These are phyloP conservation scores for Neuroscelio doddi DNA, from an alignment of 2,888 invertebrate genomes.

Conservation along the genomic window DNA sequence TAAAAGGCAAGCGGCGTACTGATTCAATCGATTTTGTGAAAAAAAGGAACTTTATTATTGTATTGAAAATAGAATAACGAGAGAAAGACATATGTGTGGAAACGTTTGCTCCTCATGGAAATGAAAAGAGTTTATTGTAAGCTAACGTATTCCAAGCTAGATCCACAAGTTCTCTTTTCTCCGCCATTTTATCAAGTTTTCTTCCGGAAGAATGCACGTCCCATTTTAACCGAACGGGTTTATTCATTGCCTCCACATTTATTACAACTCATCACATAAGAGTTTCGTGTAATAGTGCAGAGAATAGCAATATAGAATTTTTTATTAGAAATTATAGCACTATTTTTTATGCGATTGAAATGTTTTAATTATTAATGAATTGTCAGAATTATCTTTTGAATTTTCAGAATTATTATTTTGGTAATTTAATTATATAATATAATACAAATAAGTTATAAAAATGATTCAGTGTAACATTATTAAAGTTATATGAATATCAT, in stretches of 20 bases:
- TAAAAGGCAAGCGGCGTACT: conserved; percentile 73
- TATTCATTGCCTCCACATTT: conserved; percentile 58
- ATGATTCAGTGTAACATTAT: too few species aligned
- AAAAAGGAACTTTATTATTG: conserved; percentile 40
- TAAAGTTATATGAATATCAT: too few species aligned
- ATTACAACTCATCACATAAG: conserved; percentile 49
- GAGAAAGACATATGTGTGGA: conserved; percentile 34
- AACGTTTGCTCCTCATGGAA: conserved; percentile 22
- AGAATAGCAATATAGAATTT: too few species aligned
- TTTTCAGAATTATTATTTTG: too few species aligned
- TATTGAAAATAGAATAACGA: conserved; percentile 34
- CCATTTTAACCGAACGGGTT: conserved; percentile 54
- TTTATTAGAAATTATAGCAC: too few species aligned
- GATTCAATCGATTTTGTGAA: conserved; percentile 35
- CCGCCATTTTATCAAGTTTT: conserved; percentile 53
- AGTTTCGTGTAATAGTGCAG: conserved; percentile 22
- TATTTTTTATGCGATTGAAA: too few species aligned
- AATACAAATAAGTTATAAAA: too few species aligned
- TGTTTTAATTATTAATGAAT: too few species aligned
- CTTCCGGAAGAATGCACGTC: conserved; percentile 58
- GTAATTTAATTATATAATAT: too few species aligned
- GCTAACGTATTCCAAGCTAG: conserved; percentile 21
- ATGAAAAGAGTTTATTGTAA: conserved; percentile 39
- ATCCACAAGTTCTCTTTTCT: conserved; percentile 3
- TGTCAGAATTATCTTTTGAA: too few species aligned